A percentile compares a stretch with the other conserved stretches of the same genome.
These are phyloP conservation scores for Amphipoea oculea DNA, from an alignment of 2,888 invertebrate genomes.

Conservation along the genomic window DNA sequence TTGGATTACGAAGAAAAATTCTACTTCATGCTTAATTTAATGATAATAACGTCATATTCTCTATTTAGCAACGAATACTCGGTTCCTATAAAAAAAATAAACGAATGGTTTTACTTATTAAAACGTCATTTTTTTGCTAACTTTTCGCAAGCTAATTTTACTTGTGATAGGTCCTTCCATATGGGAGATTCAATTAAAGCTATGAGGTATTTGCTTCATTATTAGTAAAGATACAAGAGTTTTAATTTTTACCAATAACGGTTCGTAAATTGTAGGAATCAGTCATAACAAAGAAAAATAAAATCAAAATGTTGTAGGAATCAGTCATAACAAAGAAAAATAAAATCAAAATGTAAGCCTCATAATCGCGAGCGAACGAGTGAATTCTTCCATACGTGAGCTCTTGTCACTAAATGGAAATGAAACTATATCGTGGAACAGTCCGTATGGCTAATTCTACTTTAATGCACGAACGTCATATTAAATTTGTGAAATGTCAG, in stretches of 20 bases:
- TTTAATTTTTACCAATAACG: too few relatives aligned
- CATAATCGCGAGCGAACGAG: conserved; percentile 4
- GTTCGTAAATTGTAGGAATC: neutral
- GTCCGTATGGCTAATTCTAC: conserved; percentile 30
- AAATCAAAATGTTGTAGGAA: neutral
- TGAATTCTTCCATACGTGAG: neutral
- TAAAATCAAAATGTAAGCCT: neutral
- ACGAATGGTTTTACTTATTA: too few relatives aligned
- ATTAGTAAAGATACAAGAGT: too few relatives aligned
- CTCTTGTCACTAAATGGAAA: conserved; percentile 38
- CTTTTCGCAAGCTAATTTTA: too few relatives aligned
- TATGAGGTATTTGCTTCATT: too few relatives aligned
- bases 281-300: neutral
- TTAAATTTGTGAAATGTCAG: conserved; percentile 16
- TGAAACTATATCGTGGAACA: conserved; percentile 36
- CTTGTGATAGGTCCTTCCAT: too few relatives aligned
- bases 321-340: neutral
- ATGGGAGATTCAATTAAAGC: too few relatives aligned
- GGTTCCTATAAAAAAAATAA: too few relatives aligned
- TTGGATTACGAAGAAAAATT: too few relatives aligned
- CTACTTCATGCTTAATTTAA: neutral
- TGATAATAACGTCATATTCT: neutral
- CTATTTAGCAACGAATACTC: neutral
- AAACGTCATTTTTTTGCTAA: too few relatives aligned
- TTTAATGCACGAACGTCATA: conserved; percentile 8